Evolutionary conservation across 2,797 vertebrate species (phyloP).

Genomic region (Clarias fuscus): DNA sequence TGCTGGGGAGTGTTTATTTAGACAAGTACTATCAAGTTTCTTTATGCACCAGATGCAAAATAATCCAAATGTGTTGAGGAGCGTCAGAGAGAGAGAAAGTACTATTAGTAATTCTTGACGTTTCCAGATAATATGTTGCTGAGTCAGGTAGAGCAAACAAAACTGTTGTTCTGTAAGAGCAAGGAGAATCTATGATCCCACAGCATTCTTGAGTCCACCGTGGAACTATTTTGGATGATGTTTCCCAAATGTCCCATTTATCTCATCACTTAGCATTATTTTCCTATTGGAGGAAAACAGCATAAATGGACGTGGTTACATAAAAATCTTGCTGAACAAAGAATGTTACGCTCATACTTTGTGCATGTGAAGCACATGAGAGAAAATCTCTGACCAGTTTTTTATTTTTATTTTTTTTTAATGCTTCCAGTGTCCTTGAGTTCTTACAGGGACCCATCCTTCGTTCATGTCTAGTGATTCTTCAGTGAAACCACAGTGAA

Average conservation of each 20-base stretch:
- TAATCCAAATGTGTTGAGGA: conserved; percentile 23
- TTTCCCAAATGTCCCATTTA: not conserved
- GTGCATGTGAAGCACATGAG: not conserved
- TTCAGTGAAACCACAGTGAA: conserved; percentile 47
- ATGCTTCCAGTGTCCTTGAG: conserved; percentile 13
- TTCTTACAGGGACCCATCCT: conserved; percentile 28
- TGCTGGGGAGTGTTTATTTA: conserved; percentile 4
- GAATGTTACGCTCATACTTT: not conserved
- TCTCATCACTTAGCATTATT: not conserved
- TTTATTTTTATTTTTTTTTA: conserved; percentile 2
- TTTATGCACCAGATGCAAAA: conserved; percentile 11
- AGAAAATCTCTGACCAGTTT: conserved; percentile 14
- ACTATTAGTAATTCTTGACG: not conserved
- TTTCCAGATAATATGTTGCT: not conserved
- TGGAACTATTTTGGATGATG: not conserved
- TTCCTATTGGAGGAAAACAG: not conserved
- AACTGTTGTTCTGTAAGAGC: not conserved
- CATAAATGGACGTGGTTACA: conserved; percentile 11
- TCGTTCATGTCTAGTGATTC: conserved; percentile 47
- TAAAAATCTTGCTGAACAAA: not conserved
- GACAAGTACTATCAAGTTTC: not conserved
- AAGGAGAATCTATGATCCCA: conserved; percentile 1
- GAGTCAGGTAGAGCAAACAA: conserved; percentile 4
- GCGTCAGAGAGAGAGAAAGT: not conserved
- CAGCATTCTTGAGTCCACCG: not conserved